Evolutionary conservation across 1,140 invertebrate species (phyloP), one percentile per base, ranked within the genome.

Genomic region (Cepaea nemoralis): DNA sequence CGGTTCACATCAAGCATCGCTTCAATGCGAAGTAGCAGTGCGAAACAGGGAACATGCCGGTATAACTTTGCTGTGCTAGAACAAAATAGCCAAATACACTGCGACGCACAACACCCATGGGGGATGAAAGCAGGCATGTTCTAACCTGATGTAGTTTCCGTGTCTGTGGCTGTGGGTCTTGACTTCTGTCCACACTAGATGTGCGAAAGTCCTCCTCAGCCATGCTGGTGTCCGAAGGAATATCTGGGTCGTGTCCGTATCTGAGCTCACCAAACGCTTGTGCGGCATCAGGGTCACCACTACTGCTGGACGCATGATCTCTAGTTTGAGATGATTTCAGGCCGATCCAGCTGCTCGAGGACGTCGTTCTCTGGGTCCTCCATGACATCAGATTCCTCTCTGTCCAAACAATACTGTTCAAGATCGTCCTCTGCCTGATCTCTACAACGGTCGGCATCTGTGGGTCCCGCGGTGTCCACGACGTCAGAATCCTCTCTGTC

Each of bases 401-500:
- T 67, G 39, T 69, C 77, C 59, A 79, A 12, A 55, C 76, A 77
- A 42, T 77, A 77, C 8, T 77, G 22, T 27, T 77, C 76, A 12
- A 77, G 37, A 27, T 77, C 76, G 37, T 77, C 76, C 35, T 77
- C 76, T 24, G 50, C 33, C 1, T 59, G 37, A 42, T 77, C 76
- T 16, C 33, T 31, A 10, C 55, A 5, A 55, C 55, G 55, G 10
- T 76, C 22, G 16, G 45, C 74, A 14, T n/a, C 3, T 77, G 33
- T 24, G 42, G 45, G 16, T 63, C 75, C 1, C 14, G 50, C 8
- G 40, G 19, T 8, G 19, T 37, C 75, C 48, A 77, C 39, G 16
- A 63, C 27, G n/a, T 77, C 75, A 35, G 75, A 77, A 39, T 79
- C 77, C 31, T 79, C 77, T 27, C 77, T 67, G 39, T 69, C 77